Base-by-base conservation (phyloP, 2,888 invertebrate species). In the Agrenia bidenticulata region DNA sequence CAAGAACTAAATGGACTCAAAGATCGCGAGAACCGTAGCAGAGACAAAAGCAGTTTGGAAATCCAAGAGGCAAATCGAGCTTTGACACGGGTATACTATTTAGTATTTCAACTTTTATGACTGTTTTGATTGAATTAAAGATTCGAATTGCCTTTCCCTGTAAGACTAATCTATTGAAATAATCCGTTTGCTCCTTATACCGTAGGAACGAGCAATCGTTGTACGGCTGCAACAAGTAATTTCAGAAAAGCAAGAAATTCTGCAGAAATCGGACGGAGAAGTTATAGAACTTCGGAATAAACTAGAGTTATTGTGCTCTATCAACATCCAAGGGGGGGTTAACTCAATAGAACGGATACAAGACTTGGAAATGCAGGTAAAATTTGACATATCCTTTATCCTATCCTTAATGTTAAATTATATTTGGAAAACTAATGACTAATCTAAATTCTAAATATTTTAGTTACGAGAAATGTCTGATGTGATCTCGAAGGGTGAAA, bases 401-500 rank as follows among this genome's bases (percentile, higher is more conserved):
- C n/a, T n/a, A n/a, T n/a, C n/a, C n/a, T n/a, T n/a, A n/a, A n/a
- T n/a, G n/a, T n/a, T n/a, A n/a, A n/a, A n/a, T n/a, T n/a, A n/a
- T n/a, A n/a, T n/a, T n/a, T n/a, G n/a, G n/a, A n/a, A n/a, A n/a
- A n/a, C n/a, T n/a, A n/a, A n/a, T n/a, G n/a, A n/a, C n/a, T n/a
- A n/a, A n/a, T n/a, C n/a, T n/a, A n/a, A 45, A 27, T n/a, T 41
- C 7, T 62, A 19, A 1, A 57, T 41, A 32, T 11, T 56, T 19
- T 24, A 73, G 70, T 45, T 71, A 11, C 56, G 71, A 7, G 60
- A 67, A 11, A 59, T 67, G 7, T 59, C 55, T n/a, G 62, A 67
- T 63, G 37, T 61, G 1, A 50, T 76, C 21, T 61, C 83, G 2
- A 84, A 84, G 0, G 83, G 85, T 0, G 86, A 88, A 77, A 85